These are phyloP conservation scores for Zaprionus bogoriensis DNA, from an alignment of 2,888 invertebrate genomes.

Conservation along the genomic window DNA sequence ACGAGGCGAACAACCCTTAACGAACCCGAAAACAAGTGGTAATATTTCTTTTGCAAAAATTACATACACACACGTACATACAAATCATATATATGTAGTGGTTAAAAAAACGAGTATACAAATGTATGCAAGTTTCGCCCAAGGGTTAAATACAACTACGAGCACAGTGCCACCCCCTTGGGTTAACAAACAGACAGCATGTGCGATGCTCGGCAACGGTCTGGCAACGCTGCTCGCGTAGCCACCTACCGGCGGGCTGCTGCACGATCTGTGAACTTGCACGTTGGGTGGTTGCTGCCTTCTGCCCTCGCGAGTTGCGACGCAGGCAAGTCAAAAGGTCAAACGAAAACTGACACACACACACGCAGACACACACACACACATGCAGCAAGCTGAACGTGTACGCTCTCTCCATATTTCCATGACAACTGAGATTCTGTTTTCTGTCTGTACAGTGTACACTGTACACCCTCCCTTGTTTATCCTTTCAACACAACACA, in stretches of 20 bases:
- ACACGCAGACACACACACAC: slow-evolving; percentile 23
- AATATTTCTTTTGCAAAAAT: slow-evolving; percentile 64
- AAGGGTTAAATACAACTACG: slow-evolving; percentile 62
- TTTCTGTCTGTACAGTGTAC: too few relatives aligned
- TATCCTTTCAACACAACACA: not conserved
- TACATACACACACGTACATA: slow-evolving; percentile 8
- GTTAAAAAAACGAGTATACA: not conserved
- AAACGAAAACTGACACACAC: slow-evolving; percentile 37
- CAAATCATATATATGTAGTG: not conserved
- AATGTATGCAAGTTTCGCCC: slow-evolving; percentile 20
- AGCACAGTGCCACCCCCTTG: slow-evolving; percentile 63
- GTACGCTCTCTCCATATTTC: slow-evolving; percentile 26
- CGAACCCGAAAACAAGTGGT: slow-evolving; percentile 53
- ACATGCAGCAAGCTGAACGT: slow-evolving; percentile 7
- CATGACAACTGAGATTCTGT: slow-evolving; percentile 23
- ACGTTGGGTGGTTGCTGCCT: slow-evolving; percentile 37
- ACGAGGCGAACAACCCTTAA: slow-evolving; percentile 58
- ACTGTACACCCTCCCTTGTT: not conserved
- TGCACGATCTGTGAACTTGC: slow-evolving; percentile 51
- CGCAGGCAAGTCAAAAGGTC: slow-evolving; percentile 69
- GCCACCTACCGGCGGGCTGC: slow-evolving; percentile 14
- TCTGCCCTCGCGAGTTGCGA: slow-evolving; percentile 4
- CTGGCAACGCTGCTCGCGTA: slow-evolving; percentile 53
- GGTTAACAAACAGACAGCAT: slow-evolving; percentile 24
- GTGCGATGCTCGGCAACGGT: slow-evolving; percentile 6